Conservation (phyloP, 2,888 invertebrate genomes). For the Phengaris arion region DNA sequence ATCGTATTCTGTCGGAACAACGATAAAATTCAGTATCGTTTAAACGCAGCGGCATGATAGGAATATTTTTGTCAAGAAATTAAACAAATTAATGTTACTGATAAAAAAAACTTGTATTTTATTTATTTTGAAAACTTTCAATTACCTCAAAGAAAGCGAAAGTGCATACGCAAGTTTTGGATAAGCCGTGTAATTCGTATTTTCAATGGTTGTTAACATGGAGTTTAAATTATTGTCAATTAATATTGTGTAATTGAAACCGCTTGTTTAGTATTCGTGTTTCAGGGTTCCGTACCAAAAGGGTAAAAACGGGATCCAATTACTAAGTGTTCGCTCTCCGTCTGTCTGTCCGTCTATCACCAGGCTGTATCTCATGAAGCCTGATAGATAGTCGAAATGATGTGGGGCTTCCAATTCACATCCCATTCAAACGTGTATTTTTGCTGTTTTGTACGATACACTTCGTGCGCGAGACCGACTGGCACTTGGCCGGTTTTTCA, state of each 20-base stretch:
- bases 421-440: too few species aligned
- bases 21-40: too few species aligned
- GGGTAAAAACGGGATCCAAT: too few species aligned
- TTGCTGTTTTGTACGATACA: too few species aligned
- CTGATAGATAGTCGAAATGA: neutral
- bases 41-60: too few species aligned
- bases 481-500: too few species aligned
- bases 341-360: neutral
- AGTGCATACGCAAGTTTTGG: constrained; percentile 3
- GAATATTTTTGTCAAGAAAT: too few species aligned
- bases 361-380: neutral
- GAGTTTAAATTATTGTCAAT: neutral
- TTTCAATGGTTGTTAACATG: neutral
- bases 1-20: neutral
- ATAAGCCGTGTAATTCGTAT: constrained; percentile 9
- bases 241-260: neutral
- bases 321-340: too few species aligned
- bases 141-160: constrained; percentile 7
- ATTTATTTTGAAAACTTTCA: neutral
- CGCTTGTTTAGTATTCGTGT: neutral
- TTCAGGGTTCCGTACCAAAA: neutral
- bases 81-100: too few species aligned
- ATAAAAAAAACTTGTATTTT: too few species aligned
- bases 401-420: too few species aligned
- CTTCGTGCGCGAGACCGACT: too few species aligned